phyloP scores from a whole-genome alignment of 37 sponge, comb jelly and placozoan species.

The Dysidea cf. avara region DNA sequence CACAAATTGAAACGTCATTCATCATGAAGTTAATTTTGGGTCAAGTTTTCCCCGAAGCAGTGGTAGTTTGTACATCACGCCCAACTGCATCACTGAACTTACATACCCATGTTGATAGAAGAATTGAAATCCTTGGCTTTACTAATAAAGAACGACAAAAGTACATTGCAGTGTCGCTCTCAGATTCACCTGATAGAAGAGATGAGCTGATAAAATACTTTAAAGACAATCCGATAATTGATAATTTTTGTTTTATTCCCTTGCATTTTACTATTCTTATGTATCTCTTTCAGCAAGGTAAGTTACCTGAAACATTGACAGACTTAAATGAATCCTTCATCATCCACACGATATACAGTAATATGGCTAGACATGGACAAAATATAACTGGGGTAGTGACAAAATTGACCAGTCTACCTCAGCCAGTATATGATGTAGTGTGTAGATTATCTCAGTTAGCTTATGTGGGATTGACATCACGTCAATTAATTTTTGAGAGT shows the following conservation, averaged over 20 bases:
- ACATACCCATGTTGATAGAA: not conserved
- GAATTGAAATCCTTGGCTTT: constrained; percentile 53
- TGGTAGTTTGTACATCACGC: constrained; percentile 33
- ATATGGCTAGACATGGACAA: constrained; percentile 4
- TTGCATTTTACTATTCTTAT: constrained; percentile 51
- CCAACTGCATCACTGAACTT: constrained; percentile 20
- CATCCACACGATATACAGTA: constrained; percentile 22
- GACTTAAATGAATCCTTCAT: constrained; percentile 22
- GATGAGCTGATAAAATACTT: constrained; percentile 22
- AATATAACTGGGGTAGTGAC: no score
- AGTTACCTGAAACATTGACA: constrained; percentile 42
- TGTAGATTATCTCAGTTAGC: no score
- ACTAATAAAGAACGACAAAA: constrained; percentile 17
- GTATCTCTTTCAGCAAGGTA: not conserved
- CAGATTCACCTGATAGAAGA: constrained; percentile 4
- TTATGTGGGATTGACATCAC: no score
- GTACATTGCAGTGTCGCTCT: constrained; percentile 20
- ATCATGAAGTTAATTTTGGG: constrained; percentile 23
- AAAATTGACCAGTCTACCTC: no score
- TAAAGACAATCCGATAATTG: constrained; percentile 27
- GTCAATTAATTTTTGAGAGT: no score
- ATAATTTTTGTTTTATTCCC: constrained; percentile 46
- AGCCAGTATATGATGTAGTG: no score
- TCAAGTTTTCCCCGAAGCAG: constrained; percentile 17
- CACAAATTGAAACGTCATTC: not conserved